These are phyloP conservation scores for Alligator sinensis DNA, from an alignment of 2,113 vertebrate species.

Conservation along the genomic window DNA sequence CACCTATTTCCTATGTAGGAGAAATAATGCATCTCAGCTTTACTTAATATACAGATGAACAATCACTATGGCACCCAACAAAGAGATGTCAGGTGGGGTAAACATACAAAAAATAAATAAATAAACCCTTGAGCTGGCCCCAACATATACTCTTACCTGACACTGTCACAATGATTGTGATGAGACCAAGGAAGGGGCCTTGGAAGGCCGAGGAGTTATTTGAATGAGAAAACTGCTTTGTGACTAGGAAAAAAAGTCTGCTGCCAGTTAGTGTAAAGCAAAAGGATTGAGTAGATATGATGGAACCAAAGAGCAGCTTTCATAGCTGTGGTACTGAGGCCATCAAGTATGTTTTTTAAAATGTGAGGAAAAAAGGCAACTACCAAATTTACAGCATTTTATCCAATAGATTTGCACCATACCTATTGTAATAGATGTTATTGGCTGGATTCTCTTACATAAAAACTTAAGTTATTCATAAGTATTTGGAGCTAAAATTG, in stretches of 20 bases:
- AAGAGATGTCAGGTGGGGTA: constrained; percentile 65
- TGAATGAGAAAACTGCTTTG: constrained; percentile 48
- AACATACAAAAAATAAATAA: constrained; percentile 69
- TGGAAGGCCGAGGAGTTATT: constrained; percentile 53
- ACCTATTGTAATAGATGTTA: not conserved
- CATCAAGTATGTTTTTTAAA: constrained; percentile 1
- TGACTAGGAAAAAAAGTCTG: constrained; percentile 58
- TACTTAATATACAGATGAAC: constrained; percentile 40
- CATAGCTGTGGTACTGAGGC: not conserved
- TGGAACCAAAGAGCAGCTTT: not conserved
- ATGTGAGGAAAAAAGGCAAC: not conserved
- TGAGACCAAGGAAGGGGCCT: constrained; percentile 36
- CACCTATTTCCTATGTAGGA: constrained; percentile 15
- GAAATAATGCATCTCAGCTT: constrained; percentile 27
- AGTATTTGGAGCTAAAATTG: not conserved
- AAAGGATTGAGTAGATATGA: not conserved
- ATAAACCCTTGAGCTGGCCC: constrained; percentile 72
- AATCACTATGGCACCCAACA: constrained; percentile 64
- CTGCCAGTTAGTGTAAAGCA: constrained; percentile 29
- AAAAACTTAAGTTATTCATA: not conserved
- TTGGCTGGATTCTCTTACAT: not conserved
- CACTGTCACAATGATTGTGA: constrained; percentile 69
- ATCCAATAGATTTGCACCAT: not conserved
- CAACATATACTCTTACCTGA: constrained; percentile 68
- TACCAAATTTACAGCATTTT: not conserved